These are phyloP conservation scores for Ips nitidus DNA, from an alignment of 1,140 invertebrate genomes.

Conservation along the genomic window DNA sequence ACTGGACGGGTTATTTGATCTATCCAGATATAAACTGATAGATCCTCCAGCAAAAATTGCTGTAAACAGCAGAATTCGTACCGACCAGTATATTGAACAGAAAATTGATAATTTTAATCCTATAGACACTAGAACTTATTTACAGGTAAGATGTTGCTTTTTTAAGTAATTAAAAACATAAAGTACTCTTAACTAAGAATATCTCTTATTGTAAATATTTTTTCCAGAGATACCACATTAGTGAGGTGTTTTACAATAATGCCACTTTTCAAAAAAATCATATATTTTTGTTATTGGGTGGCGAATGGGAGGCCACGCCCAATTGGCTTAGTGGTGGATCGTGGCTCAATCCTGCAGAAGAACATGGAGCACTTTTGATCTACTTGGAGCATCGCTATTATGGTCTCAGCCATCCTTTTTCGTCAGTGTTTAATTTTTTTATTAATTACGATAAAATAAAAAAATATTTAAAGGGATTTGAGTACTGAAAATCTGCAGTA, in stretches of 20 bases:
- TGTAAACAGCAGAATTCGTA: not conserved
- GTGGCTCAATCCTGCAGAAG: slow-evolving; percentile 81
- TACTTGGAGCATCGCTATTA: slow-evolving; percentile 91
- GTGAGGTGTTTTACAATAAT: slow-evolving; percentile 67
- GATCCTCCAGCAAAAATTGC: slow-evolving; percentile 7
- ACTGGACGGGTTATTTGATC: not conserved
- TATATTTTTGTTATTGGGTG: slow-evolving; percentile 86
- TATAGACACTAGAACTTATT: slow-evolving; percentile 65
- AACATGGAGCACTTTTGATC: slow-evolving; percentile 79
- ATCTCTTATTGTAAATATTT: slow-evolving; percentile 9
- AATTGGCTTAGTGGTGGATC: slow-evolving; percentile 83
- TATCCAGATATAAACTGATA: not conserved
- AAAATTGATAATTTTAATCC: slow-evolving; percentile 74
- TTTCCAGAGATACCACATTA: slow-evolving; percentile 76
- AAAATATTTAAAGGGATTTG: slow-evolving; percentile 62
- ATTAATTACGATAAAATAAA: slow-evolving; percentile 3
- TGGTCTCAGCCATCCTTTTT: slow-evolving; percentile 80
- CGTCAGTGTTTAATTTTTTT: slow-evolving; percentile 16
- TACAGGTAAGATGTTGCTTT: slow-evolving; percentile 62
- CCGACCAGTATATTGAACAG: slow-evolving; percentile 65
- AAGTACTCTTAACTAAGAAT: not conserved
- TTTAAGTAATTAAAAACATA: not conserved
- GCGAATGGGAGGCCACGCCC: slow-evolving; percentile 67
- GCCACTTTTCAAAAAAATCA: slow-evolving; percentile 55
- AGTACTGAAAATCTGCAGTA: slow-evolving; percentile 76